Base-by-base conservation (phyloP, 2,113 vertebrate species). In the Colossoma macropomum region DNA sequence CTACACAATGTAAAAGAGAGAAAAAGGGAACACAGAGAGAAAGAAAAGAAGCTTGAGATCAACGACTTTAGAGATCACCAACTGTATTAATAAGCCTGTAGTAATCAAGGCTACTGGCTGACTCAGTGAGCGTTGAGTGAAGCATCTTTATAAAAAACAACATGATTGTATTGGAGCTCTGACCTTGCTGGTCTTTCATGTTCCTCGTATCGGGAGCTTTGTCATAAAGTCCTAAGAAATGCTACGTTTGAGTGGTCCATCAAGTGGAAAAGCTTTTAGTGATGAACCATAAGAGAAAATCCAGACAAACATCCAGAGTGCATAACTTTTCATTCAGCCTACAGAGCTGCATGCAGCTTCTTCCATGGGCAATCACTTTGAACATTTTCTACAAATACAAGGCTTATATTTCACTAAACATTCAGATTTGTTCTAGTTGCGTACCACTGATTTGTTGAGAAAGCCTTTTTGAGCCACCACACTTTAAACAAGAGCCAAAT, bases 191-290 rank as follows among this genome's bases (percentile, higher is more conserved):
- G 23, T 12, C 50, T 82, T 82, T 74, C 52, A 71, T 76, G 9
- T 76, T 52, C 41, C n/a, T 80, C 19, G 2, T 27, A 27, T 69
- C 27, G 41, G 41, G 63, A 21, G 19, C 48, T 54, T 66, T 69
- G 62, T 74, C 34, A 63, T 56, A 30, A 15, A 19, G 17, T 23
- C 69, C 60, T 32, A 66, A 19, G 65, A 30, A 66, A 73, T 52
- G 25, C 21, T 70, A 16, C 25, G 48, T 30, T 32, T 11, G 52
- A 54, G 84, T 27, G 75, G 54, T 45, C 59, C 34, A 75, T 74
- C 69, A n/a, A 85, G 27, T 52, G 54, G 72, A 85, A 85, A 80
- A 85, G 83, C 83, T 85, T 85, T 80, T 85, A 82, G 62, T n/a
- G 28, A 50, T 23, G 48, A 81, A 45, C 9, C 30, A 75, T 38